phyloP scores from a whole-genome alignment of 1,140 invertebrate species.

The Laupala kohalensis region DNA sequence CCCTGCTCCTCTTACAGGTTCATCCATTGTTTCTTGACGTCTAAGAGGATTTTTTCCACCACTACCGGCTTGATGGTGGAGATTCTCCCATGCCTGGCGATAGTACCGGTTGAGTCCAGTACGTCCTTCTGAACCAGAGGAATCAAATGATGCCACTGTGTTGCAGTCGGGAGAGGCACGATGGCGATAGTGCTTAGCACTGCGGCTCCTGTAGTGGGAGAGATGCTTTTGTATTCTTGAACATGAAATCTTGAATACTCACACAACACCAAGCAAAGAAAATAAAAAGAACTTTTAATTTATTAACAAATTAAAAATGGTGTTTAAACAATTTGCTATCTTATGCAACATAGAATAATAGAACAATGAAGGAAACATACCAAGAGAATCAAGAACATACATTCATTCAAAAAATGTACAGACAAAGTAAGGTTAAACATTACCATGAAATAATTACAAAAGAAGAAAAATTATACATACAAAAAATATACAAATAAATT shows the following conservation, averaged over 20 bases:
- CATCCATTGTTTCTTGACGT: slow-evolving; percentile 57
- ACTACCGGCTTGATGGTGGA: slow-evolving; percentile 51
- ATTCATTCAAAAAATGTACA: no score
- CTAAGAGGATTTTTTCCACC: slow-evolving; percentile 37
- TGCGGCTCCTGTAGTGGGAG: slow-evolving; percentile 44
- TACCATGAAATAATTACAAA: no score
- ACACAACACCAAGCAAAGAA: neutral
- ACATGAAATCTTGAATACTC: neutral
- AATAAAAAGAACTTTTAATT: neutral
- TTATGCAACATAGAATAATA: neutral
- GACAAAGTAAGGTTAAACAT: no score
- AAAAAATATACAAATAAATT: no score
- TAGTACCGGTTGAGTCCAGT: slow-evolving; percentile 73
- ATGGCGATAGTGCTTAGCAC: slow-evolving; percentile 71
- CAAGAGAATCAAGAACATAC: no score
- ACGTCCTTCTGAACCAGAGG: slow-evolving; percentile 68
- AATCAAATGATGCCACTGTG: slow-evolving; percentile 74
- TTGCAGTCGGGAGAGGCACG: slow-evolving; percentile 77
- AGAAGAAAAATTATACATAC: no score
- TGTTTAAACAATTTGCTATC: neutral
- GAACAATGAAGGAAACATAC: neutral
- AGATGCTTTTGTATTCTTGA: neutral
- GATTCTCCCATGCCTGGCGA: slow-evolving; percentile 81
- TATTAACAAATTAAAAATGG: neutral
- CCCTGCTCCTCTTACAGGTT: slow-evolving; percentile 37